Conservation (phyloP, 2,113 vertebrate species). For the Mormyrus lacerda region DNA sequence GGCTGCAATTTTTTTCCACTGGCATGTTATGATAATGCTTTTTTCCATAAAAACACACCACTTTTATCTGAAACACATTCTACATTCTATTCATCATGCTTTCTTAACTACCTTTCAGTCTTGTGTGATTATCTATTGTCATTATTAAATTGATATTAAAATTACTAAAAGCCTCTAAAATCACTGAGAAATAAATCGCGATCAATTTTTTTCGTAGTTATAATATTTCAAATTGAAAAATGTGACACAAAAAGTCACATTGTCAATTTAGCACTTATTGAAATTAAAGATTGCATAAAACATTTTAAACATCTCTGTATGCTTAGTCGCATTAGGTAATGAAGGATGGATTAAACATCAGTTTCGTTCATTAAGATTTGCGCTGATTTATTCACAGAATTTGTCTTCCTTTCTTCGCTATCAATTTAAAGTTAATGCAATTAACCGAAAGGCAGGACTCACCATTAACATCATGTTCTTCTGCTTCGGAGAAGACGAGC, state of each 20-base stretch:
- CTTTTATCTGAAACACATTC: not conserved
- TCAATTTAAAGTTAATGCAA: not conserved
- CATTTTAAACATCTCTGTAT: not conserved
- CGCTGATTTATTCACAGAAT: not conserved
- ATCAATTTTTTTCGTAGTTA: not conserved
- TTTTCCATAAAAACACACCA: not conserved
- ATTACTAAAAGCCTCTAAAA: not conserved
- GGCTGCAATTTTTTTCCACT: not conserved
- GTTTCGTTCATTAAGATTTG: not conserved
- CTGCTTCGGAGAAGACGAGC: slow-evolving; percentile 44
- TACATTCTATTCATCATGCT: not conserved
- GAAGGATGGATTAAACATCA: not conserved
- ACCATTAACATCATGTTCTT: slow-evolving; percentile 59
- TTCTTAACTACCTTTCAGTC: not conserved
- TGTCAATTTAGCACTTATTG: not conserved
- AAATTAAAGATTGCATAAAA: not conserved
- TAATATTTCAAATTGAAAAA: not conserved
- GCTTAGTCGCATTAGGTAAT: not conserved
- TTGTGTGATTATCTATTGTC: not conserved
- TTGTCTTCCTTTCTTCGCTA: not conserved
- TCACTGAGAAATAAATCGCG: not conserved
- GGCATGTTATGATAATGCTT: not conserved
- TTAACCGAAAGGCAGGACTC: slow-evolving; percentile 25
- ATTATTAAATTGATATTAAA: too few species aligned
- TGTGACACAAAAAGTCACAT: not conserved